phyloP scores from a whole-genome alignment of 2,113 vertebrate species.

The Acrocephalus arundinaceus region DNA sequence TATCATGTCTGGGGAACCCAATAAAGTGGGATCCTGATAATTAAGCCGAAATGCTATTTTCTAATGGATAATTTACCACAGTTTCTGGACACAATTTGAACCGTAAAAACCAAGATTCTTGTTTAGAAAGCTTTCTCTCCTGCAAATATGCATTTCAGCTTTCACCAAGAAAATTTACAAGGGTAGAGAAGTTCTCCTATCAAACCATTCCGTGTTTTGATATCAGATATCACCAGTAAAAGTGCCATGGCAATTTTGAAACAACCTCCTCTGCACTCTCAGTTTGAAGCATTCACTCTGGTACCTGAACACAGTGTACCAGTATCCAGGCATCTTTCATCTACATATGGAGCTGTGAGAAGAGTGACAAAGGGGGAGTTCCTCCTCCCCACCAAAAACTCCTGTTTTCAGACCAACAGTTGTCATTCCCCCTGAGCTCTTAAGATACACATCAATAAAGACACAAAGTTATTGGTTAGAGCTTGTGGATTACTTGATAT shows the following conservation, averaged over 20 bases:
- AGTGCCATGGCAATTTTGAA: not conserved
- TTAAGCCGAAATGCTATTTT: not conserved
- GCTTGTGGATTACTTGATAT: not conserved
- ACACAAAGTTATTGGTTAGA: not conserved
- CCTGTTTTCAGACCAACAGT: not conserved
- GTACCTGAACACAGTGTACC: not conserved
- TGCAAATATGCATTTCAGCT: not conserved
- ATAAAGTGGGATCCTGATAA: not conserved
- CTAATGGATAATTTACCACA: not conserved
- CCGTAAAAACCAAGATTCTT: not conserved
- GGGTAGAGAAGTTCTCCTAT: not conserved
- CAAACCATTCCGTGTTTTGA: not conserved
- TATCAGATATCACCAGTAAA: not conserved
- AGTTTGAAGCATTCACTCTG: not conserved
- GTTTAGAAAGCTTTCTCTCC: not conserved
- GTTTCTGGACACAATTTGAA: not conserved
- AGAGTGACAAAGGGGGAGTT: not conserved
- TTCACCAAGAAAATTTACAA: not conserved
- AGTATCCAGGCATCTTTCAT: not conserved
- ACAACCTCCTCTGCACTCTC: not conserved
- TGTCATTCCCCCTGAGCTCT: not conserved
- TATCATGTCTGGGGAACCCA: not conserved
- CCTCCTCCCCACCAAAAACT: not conserved
- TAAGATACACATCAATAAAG: not conserved
- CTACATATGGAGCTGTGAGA: accelerated